These are phyloP conservation scores for Oreocharis arfaki DNA, from an alignment of 2,113 vertebrate species.

Conservation along the genomic window DNA sequence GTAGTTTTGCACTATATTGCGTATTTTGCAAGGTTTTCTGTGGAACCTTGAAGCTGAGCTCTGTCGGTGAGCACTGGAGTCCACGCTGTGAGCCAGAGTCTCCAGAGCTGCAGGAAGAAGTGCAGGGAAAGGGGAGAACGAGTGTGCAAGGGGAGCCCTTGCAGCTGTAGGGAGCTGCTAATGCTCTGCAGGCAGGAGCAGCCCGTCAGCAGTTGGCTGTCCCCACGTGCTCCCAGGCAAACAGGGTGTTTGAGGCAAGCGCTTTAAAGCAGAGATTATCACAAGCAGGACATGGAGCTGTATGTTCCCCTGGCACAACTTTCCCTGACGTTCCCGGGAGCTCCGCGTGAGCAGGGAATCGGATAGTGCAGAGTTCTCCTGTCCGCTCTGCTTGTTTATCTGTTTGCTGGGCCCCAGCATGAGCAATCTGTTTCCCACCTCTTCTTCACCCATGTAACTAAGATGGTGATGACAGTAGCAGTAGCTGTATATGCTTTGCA, in stretches of 20 bases:
- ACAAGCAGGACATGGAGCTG: not conserved
- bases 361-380: not conserved
- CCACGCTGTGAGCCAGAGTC: accelerated
- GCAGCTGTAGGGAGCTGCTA: not conserved
- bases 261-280: conserved; percentile 17
- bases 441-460: not conserved
- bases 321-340: not conserved
- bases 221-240: not conserved
- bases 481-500: not conserved
- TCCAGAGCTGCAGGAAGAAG: not conserved
- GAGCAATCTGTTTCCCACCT: not conserved
- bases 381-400: not conserved
- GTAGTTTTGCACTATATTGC: conserved; percentile 69
- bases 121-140: not conserved
- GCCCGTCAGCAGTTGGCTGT: not conserved
- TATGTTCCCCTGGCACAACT: not conserved
- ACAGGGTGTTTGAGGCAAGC: not conserved
- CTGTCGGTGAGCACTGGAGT: not conserved
- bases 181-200: not conserved
- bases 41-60: conserved; percentile 1
- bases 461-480: not conserved
- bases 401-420: not conserved
- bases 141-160: not conserved
- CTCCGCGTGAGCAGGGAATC: not conserved
- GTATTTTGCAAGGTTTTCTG: not conserved